Evolutionary conservation across 2,888 invertebrate genomes (phyloP).

Genomic region (Coenonympha arcania): DNA sequence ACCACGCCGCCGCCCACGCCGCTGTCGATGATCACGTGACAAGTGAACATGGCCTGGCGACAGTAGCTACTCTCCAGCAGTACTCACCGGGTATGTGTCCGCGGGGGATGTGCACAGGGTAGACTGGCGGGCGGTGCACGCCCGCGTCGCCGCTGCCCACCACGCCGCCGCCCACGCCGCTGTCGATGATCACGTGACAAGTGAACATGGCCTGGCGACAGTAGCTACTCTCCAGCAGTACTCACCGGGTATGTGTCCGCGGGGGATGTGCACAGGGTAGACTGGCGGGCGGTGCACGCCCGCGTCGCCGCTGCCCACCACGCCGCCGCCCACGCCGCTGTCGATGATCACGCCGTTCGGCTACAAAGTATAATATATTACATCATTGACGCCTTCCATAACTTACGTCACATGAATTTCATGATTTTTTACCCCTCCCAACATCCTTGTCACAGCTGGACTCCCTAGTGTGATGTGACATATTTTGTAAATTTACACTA

Average conservation of each 20-base stretch:
- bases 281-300: slow-evolving; percentile 53
- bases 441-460: too few relatives aligned
- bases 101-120: slow-evolving; percentile 56
- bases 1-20: slow-evolving; percentile 65
- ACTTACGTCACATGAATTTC: too few relatives aligned
- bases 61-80: too few relatives aligned
- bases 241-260: slow-evolving; percentile 60
- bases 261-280: slow-evolving; percentile 56
- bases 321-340: slow-evolving; percentile 61
- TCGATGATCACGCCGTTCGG: slow-evolving; percentile 66
- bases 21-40: slow-evolving; percentile 58
- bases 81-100: slow-evolving; percentile 61
- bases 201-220: too few relatives aligned
- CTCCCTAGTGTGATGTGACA: too few relatives aligned
- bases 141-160: slow-evolving; percentile 67
- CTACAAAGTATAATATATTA: too few relatives aligned
- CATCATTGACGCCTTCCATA: too few relatives aligned
- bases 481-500: too few relatives aligned
- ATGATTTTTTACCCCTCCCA: too few relatives aligned
- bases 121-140: slow-evolving; percentile 50
- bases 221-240: too few relatives aligned
- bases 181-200: slow-evolving; percentile 61
- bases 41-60: too few relatives aligned
- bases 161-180: slow-evolving; percentile 61
- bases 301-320: slow-evolving; percentile 65